Evolutionary conservation across 2,797 vertebrate genomes (phyloP).

Genomic region (Muraenolepis orangiensis): DNA sequence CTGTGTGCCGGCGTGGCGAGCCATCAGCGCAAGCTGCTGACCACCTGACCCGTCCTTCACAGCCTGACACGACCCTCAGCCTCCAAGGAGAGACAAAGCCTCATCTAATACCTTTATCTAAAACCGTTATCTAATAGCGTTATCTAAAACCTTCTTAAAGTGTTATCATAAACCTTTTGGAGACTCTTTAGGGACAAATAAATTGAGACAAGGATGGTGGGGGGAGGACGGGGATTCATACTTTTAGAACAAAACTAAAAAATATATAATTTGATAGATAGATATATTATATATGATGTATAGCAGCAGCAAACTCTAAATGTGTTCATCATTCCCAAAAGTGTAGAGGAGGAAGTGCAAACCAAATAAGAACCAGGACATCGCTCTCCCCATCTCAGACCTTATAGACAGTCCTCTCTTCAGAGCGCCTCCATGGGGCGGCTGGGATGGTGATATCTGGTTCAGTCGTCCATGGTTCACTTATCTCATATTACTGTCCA

Average conservation of each 20-base stretch:
- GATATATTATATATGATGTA: slow-evolving; percentile 31
- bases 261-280: slow-evolving; percentile 6
- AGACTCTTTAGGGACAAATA: slow-evolving; percentile 48
- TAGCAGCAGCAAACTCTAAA: slow-evolving; percentile 62
- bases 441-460: background rate
- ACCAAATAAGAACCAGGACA: slow-evolving; percentile 21
- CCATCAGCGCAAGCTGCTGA: slow-evolving; percentile 54
- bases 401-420: slow-evolving; percentile 38
- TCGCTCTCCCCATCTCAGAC: slow-evolving; percentile 16
- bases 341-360: slow-evolving; percentile 22
- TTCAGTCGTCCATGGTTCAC: too few relatives aligned
- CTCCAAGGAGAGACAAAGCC: background rate
- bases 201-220: slow-evolving; percentile 62
- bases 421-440: too few relatives aligned
- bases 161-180: background rate
- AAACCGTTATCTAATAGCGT: too few relatives aligned
- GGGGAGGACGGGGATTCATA: slow-evolving; percentile 49
- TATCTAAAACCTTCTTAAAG: background rate
- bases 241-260: slow-evolving; percentile 47
- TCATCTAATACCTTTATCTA: background rate
- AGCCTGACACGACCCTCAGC: background rate
- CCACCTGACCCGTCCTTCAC: slow-evolving; percentile 29
- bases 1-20: slow-evolving; percentile 53
- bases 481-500: background rate
- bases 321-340: slow-evolving; percentile 59